Evolutionary conservation across 2,888 invertebrate genomes (phyloP).

Genomic region (Torymus texanus): DNA sequence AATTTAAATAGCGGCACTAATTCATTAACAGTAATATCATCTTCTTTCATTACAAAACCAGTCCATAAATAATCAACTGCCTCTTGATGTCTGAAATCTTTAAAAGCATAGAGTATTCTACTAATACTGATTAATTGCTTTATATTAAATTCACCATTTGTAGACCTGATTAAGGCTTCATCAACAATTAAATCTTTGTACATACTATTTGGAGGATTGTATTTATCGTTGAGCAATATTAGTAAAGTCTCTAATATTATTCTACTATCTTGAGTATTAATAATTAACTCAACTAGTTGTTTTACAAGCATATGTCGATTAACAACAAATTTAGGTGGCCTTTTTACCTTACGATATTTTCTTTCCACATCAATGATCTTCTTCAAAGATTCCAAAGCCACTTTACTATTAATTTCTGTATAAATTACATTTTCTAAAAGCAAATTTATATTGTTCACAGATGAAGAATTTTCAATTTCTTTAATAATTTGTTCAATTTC

Average conservation of each 20-base stretch:
- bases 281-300: slow-evolving; percentile 76
- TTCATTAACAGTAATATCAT: slow-evolving; percentile 78
- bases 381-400: slow-evolving; percentile 75
- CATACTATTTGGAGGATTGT: slow-evolving; percentile 64
- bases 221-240: slow-evolving; percentile 70
- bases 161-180: slow-evolving; percentile 79
- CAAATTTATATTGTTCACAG: slow-evolving; percentile 53
- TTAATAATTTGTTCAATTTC: slow-evolving; percentile 65
- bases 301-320: slow-evolving; percentile 72
- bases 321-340: slow-evolving; percentile 46
- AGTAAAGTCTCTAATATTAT: slow-evolving; percentile 74
- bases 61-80: slow-evolving; percentile 82
- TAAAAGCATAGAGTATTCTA: slow-evolving; percentile 77
- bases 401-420: slow-evolving; percentile 75
- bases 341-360: slow-evolving; percentile 55
- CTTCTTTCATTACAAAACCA: slow-evolving; percentile 77
- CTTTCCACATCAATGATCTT: slow-evolving; percentile 75
- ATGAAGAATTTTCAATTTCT: slow-evolving; percentile 58
- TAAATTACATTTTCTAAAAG: slow-evolving; percentile 73
- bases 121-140: slow-evolving; percentile 80
- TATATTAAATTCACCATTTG: slow-evolving; percentile 79
- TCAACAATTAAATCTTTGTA: slow-evolving; percentile 78
- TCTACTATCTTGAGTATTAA: slow-evolving; percentile 71
- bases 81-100: slow-evolving; percentile 76
- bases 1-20: slow-evolving; percentile 78